Percentiles rank a stretch among this genome's conserved stretches.
phyloP scores from a whole-genome alignment of 2,797 vertebrate species.

The Phoxinus dragarum region DNA sequence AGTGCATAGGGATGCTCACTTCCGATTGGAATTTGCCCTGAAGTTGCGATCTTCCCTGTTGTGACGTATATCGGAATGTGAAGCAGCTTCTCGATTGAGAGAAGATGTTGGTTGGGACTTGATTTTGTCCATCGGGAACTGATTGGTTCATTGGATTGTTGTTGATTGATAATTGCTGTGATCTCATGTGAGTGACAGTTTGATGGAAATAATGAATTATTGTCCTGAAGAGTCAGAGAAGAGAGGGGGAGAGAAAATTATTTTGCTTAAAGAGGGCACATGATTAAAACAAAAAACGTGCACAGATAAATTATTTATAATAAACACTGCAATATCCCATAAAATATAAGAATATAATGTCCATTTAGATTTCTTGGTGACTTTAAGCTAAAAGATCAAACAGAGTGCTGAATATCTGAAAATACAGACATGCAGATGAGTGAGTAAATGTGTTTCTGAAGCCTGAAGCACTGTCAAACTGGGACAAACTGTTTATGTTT shows the following conservation, averaged over 20 bases:
- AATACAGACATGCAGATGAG: background rate
- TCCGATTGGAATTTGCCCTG: too few relatives aligned
- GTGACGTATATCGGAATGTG: background rate
- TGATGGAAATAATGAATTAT: background rate
- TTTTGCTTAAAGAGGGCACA: background rate
- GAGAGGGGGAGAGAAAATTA: too few relatives aligned
- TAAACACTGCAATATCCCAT: background rate
- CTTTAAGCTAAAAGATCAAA: conserved; percentile 3
- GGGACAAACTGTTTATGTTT: conserved; percentile 4
- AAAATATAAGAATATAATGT: background rate
- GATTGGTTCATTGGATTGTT: background rate
- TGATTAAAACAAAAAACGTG: background rate
- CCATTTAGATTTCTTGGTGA: background rate
- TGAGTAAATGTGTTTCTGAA: conserved; percentile 5
- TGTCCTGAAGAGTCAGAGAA: background rate
- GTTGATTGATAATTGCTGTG: background rate
- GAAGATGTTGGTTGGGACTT: background rate
- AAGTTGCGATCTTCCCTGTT: background rate
- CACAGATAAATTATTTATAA: background rate
- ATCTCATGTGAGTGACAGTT: background rate
- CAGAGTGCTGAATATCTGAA: background rate
- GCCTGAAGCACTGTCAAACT: conserved; percentile 8
- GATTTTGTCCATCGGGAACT: background rate
- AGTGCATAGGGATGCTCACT: too few relatives aligned
- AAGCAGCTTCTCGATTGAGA: background rate